A percentile compares a stretch with the other conserved stretches of the same genome.
Conservation (phyloP, 2,797 vertebrate species). For the Synaphobranchus kaupii region DNA sequence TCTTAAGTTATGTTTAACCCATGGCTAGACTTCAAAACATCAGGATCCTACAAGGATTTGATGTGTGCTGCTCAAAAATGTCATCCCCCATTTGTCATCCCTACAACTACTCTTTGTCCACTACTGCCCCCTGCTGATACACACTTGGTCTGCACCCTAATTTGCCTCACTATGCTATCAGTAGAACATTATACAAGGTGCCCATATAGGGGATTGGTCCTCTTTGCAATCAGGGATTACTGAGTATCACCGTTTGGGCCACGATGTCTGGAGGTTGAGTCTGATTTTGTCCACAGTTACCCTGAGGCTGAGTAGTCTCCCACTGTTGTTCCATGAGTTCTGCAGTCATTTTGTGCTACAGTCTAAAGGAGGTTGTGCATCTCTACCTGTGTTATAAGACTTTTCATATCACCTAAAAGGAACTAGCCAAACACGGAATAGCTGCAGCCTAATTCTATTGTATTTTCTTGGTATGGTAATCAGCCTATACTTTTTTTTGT, state of each 20-base stretch:
- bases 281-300: background rate
- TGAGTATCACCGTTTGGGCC: background rate
- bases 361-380: too few relatives aligned
- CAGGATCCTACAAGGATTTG: background rate
- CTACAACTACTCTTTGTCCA: background rate
- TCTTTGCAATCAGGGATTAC: background rate
- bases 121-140: constrained; percentile 5
- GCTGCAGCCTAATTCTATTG: too few relatives aligned
- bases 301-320: background rate
- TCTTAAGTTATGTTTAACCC: background rate
- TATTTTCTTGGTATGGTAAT: too few relatives aligned
- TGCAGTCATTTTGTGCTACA: background rate
- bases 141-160: background rate
- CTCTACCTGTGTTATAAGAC: too few relatives aligned
- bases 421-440: too few relatives aligned
- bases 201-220: background rate
- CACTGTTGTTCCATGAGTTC: background rate
- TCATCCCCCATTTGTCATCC: background rate
- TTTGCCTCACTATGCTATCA: background rate
- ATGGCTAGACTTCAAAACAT: background rate
- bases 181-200: background rate
- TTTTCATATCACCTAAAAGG: too few relatives aligned
- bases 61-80: background rate
- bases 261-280: background rate
- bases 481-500: too few relatives aligned